A percentile compares a stretch with the other conserved stretches of the same genome.
Evolutionary conservation across 2,113 vertebrate species (phyloP).

Genomic region (Muscicapa adusta): DNA sequence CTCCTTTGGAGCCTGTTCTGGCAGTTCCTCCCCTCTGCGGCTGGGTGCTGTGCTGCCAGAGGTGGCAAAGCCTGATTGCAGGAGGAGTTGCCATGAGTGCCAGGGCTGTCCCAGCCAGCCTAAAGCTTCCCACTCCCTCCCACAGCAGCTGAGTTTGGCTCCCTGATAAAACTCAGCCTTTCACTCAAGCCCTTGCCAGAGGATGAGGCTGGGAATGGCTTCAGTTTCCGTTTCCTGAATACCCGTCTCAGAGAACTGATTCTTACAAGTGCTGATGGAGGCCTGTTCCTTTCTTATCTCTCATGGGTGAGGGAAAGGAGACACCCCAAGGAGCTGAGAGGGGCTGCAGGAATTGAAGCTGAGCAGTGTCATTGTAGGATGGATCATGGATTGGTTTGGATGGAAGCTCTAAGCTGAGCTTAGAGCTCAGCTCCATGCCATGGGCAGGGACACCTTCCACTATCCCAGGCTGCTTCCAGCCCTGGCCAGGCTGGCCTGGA

Average conservation of each 20-base stretch:
- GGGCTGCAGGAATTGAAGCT: neutral
- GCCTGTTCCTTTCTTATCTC: neutral
- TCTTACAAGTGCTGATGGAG: neutral
- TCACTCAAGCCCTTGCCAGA: neutral
- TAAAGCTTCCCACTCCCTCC: neutral
- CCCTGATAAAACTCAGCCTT: neutral
- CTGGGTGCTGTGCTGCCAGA: neutral
- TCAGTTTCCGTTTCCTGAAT: neutral
- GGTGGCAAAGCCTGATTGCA: neutral
- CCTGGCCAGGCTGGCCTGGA: neutral
- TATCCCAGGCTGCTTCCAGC: accelerated
- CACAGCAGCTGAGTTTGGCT: accelerated
- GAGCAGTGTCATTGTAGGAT: accelerated
- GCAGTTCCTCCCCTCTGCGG: neutral
- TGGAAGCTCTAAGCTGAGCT: neutral
- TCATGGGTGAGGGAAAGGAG: accelerated
- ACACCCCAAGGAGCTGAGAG: neutral
- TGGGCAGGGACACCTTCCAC: neutral
- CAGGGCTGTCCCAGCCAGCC: neutral
- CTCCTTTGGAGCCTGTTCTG: neutral
- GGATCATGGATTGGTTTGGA: neutral
- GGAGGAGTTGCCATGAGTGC: neutral
- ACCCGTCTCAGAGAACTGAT: accelerated
- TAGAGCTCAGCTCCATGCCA: neutral
- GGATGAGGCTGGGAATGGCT: neutral